Conservation (phyloP, 2,797 vertebrate genomes). For the Helicolenus hilgendorfi region DNA sequence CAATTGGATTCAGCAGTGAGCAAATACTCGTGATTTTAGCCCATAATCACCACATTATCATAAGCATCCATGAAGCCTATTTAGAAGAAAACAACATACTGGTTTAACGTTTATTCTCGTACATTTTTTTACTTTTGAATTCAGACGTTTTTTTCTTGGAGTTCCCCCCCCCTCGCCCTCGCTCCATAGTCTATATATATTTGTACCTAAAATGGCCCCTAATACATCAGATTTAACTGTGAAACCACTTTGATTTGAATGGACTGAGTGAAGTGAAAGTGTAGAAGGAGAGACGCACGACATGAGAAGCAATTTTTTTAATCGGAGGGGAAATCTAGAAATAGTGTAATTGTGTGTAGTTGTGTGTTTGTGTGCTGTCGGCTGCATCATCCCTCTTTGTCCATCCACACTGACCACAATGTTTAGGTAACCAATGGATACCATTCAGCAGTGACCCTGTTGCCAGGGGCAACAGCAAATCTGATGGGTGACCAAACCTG, state of each 20-base stretch:
- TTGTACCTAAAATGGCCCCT: neutral
- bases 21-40: neutral
- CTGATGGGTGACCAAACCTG: conserved; percentile 32
- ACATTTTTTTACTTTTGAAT: no score
- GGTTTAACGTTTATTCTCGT: neutral
- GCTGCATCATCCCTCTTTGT: conserved; percentile 23
- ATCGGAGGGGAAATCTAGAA: neutral
- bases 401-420: conserved; percentile 4
- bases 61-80: neutral
- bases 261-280: no score
- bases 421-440: conserved; percentile 73
- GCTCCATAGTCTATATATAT: neutral
- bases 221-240: neutral
- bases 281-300: neutral
- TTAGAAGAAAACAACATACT: neutral
- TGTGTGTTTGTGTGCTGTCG: neutral
- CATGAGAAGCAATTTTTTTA: neutral
- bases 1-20: no score
- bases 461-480: conserved; percentile 65
- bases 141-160: no score
- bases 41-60: neutral
- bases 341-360: neutral
- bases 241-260: neutral
- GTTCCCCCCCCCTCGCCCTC: no score
- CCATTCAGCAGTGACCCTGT: conserved; percentile 49